Conservation (phyloP, 2,888 invertebrate genomes). For the Drosophila neoperkinsi region DNA sequence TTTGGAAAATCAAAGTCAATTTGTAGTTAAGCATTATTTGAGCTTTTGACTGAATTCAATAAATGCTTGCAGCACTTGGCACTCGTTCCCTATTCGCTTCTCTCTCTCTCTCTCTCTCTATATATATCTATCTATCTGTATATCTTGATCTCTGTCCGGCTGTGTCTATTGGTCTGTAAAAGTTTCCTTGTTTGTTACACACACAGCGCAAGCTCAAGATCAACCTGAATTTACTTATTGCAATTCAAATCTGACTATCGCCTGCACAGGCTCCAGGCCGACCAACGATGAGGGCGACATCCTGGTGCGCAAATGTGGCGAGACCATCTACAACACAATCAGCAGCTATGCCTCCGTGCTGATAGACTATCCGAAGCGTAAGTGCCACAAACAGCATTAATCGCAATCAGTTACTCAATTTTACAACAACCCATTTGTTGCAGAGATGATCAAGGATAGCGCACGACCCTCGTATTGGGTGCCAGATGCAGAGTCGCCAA, state of each 20-base stretch:
- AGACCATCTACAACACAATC: constrained; percentile 90
- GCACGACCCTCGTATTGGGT: constrained; percentile 93
- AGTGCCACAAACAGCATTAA: constrained; percentile 1
- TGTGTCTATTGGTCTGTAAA: constrained; percentile 10
- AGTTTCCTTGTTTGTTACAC: constrained; percentile 31
- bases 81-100: too few relatives aligned
- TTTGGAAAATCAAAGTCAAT: neutral
- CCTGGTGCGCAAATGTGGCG: constrained; percentile 88
- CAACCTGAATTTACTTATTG: constrained; percentile 58
- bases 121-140: neutral
- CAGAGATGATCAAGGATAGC: constrained; percentile 90
- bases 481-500: constrained; percentile 89
- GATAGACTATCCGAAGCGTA: constrained; percentile 90
- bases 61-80: too few relatives aligned
- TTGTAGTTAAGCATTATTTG: neutral
- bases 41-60: neutral
- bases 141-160: neutral
- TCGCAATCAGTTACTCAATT: neutral
- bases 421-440: neutral
- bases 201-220: constrained; percentile 40
- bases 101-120: neutral
- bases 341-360: constrained; percentile 89
- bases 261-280: constrained; percentile 70
- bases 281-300: constrained; percentile 86
- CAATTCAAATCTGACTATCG: constrained; percentile 74